Base-by-base conservation (phyloP, 2,113 vertebrate species). In the Carassius auratus region DNA sequence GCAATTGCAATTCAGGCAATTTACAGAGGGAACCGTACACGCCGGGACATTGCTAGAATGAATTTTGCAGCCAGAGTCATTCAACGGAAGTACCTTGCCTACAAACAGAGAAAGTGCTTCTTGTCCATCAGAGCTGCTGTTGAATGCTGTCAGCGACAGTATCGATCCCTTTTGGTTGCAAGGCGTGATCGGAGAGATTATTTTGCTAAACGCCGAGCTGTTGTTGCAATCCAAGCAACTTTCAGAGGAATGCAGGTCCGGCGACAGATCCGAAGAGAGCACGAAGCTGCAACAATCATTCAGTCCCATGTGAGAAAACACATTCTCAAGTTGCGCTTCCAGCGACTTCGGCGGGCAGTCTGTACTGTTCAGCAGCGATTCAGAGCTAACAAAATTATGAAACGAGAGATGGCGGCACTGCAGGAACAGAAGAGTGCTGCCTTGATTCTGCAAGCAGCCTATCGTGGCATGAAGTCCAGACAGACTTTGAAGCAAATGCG, bases 241-340 rank as follows among this genome's bases (percentile, higher is more conserved):
- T 98, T 94, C 94, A 96, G 94, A 87, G 95, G 96, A 14, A 90
- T 61, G 75, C 10, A 12, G 14, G 90, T 91, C 45, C 94, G 96
- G 76, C 93, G 87, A 88, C 87, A 68, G 1, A 74, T 96, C 76
- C 85, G 64, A 52, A 88, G 50, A 79, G 68, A 92, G 23, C 92
- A 76, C 2, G 1, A 13, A 0, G 92, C 94, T 62, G 96, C 96
- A 10, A 55, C 91, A n/a, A 23, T 91, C 42, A 95, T 99, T 89
- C 98, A 99, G 85, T 93, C 96, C 1, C 92, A 87, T 79, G 95
- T 96, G 26, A 93, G 95, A 89, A 96, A 91, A 92, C 86, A 95
- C 7, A 30, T 88, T 45, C 90, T 90, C 36, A 94, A 64, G 1
- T 85, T 45, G 7, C 88, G 71, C 33, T 98, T 96, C 89, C 91